Evolutionary conservation across 1,140 invertebrate species (phyloP), one percentile per base, ranked within the genome.

Genomic region (Eumaeus atala): DNA sequence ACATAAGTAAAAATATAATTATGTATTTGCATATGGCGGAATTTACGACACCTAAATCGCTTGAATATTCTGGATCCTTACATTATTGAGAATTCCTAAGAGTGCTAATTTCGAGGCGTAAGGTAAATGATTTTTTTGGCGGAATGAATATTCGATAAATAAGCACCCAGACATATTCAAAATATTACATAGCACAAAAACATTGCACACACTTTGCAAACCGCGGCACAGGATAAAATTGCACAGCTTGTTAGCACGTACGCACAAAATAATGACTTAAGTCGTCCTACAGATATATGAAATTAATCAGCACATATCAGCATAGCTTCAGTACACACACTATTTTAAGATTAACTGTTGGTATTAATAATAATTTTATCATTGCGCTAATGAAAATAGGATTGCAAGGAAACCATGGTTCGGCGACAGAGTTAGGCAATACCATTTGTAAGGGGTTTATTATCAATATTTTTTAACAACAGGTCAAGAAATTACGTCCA

Each of bases 401-500:
- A 40, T 64, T 48, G 51, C 71, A 74, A 67, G 70, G 58, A 58
- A 58, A 53, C 56, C 64, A 74, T 28, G 83, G 81, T 84, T 86
- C 81, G 81, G 81, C 79, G 69, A 71, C 71, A 77, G 77, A 84
- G 81, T 70, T 76, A 80, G 74, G 72, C 66, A 69, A 62, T 44
- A 51, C n/a, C 34, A 59, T 57, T 50, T 47, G 51, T 62, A 56
- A 62, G 51, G 62, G 74, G 74, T 74, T 71, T 75, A 78, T 81
- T 87, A 79, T 79, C 74, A 77, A 64, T 84, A 58, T 87, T 84
- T 84, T 84, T 87, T 83, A 78, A 81, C 71, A 84, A 84, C 82
- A 85, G 80, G 84, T 84, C 81, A 86, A 72, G 72, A 96, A 96
- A 92, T 93, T 96, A 87, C 94, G 95, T 70, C 95, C 95, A 62